Evolutionary conservation across 2,888 invertebrate genomes (phyloP).

Genomic region (Mesochorus sp.): DNA sequence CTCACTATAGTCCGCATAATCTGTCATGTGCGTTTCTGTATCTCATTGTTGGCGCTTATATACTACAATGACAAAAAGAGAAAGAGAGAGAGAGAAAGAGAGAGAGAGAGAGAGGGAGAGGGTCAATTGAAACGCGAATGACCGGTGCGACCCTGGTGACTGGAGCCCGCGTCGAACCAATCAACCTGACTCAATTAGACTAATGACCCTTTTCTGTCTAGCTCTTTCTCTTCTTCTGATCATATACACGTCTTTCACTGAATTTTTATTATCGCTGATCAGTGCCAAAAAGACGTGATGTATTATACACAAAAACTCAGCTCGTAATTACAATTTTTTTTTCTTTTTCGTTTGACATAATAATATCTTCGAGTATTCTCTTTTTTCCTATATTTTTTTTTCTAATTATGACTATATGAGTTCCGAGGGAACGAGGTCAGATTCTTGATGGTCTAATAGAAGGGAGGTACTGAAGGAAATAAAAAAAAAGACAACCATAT

Average conservation of each 20-base stretch:
- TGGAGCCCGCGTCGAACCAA: slow-evolving; percentile 33
- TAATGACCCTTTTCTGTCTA: too few relatives aligned
- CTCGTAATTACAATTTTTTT: slow-evolving; percentile 24
- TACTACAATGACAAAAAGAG: not conserved
- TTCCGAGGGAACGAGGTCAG: not conserved
- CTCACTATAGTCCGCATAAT: not conserved
- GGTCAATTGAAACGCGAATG: slow-evolving; percentile 19
- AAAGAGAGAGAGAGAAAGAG: not conserved
- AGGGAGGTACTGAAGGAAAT: not conserved
- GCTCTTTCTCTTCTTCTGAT: not conserved
- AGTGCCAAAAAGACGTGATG: not conserved
- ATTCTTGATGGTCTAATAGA: not conserved
- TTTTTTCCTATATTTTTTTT: too few relatives aligned
- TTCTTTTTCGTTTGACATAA: not conserved
- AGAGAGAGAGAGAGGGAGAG: not conserved
- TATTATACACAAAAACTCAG: slow-evolving; percentile 30
- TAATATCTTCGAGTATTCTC: too few relatives aligned
- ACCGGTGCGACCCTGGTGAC: slow-evolving; percentile 29
- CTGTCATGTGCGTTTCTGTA: not conserved
- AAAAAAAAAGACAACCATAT: not conserved
- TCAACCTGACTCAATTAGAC: slow-evolving; percentile 57
- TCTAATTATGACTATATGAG: too few relatives aligned
- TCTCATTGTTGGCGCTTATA: not conserved
- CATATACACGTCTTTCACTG: not conserved
- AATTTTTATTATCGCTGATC: slow-evolving; percentile 29